Evolutionary conservation across 2,113 vertebrate species (phyloP).

Genomic region (Ptilonorhynchus violaceus): DNA sequence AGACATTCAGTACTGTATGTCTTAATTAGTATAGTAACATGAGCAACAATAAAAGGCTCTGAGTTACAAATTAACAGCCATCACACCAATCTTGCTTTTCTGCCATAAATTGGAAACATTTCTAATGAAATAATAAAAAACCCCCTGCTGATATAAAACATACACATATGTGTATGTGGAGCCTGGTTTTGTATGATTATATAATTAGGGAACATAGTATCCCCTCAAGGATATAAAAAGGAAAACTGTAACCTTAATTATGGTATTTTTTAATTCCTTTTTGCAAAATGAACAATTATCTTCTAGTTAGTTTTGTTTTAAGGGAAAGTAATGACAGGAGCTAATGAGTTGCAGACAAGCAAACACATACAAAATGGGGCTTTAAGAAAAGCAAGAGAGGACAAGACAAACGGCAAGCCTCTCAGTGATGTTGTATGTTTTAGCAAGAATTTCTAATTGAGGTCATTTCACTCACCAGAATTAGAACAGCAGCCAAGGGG

Average conservation of each 20-base stretch:
- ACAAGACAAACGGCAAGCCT: background rate
- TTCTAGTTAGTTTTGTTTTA: constrained; percentile 7
- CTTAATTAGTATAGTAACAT: background rate
- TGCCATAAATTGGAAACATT: background rate
- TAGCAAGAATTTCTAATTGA: constrained; percentile 61
- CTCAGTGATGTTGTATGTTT: constrained; percentile 16
- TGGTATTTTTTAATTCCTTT: background rate
- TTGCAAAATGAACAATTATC: constrained; percentile 6
- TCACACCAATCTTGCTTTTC: background rate
- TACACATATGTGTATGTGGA: background rate
- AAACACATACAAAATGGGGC: background rate
- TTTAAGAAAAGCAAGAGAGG: constrained; percentile 3
- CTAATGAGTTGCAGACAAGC: constrained; percentile 1
- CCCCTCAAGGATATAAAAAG: background rate
- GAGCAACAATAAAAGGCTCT: background rate
- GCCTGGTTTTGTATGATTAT: background rate
- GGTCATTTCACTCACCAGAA: constrained; percentile 44
- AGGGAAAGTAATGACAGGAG: constrained; percentile 24
- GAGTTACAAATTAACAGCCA: background rate
- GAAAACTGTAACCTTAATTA: constrained; percentile 31
- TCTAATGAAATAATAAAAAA: background rate
- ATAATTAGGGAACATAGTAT: background rate
- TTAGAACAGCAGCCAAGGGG: constrained; percentile 34
- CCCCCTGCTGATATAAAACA: background rate
- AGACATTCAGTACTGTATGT: background rate